These are phyloP conservation scores for Paracanthobrama guichenoti DNA, from an alignment of 2,113 vertebrate genomes.

Conservation along the genomic window DNA sequence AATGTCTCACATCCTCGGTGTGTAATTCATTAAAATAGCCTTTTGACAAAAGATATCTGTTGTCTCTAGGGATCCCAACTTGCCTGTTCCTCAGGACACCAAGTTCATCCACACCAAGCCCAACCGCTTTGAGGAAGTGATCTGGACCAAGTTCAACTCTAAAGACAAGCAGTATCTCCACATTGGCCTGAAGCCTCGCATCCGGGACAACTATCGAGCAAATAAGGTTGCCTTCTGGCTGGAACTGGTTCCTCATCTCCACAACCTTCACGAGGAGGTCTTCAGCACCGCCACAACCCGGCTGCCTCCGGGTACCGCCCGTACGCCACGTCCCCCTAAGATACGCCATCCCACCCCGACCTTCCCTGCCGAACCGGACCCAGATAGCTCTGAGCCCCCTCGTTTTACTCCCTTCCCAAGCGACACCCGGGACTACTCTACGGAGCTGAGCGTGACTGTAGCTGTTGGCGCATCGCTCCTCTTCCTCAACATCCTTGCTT, in stretches of 20 bases:
- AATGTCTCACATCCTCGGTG: neutral
- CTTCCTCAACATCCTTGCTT: constrained; percentile 93
- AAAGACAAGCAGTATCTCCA: constrained; percentile 95
- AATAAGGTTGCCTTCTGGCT: constrained; percentile 96
- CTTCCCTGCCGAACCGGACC: constrained; percentile 73
- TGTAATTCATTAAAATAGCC: neutral
- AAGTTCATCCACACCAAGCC: constrained; percentile 96
- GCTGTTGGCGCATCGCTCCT: constrained; percentile 89
- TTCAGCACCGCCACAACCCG: constrained; percentile 80
- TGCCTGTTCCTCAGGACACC: constrained; percentile 91
- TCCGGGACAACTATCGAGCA: constrained; percentile 89
- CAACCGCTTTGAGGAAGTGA: constrained; percentile 93
- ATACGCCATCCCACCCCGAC: constrained; percentile 81
- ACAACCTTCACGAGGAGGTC: constrained; percentile 80
- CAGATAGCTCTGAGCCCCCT: constrained; percentile 75
- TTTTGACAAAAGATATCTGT: neutral
- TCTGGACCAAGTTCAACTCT: constrained; percentile 94
- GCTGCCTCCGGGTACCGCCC: constrained; percentile 75
- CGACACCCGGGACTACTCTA: constrained; percentile 89
- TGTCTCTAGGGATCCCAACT: constrained; percentile 83
- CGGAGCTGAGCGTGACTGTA: constrained; percentile 89
- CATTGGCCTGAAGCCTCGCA: constrained; percentile 88
- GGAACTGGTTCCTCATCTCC: constrained; percentile 89
- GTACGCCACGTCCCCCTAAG: constrained; percentile 68
- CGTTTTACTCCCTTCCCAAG: constrained; percentile 80